A percentile compares a stretch with the other conserved stretches of the same genome.
phyloP scores from a whole-genome alignment of 2,113 vertebrate genomes.

The Archocentrus centrarchus region DNA sequence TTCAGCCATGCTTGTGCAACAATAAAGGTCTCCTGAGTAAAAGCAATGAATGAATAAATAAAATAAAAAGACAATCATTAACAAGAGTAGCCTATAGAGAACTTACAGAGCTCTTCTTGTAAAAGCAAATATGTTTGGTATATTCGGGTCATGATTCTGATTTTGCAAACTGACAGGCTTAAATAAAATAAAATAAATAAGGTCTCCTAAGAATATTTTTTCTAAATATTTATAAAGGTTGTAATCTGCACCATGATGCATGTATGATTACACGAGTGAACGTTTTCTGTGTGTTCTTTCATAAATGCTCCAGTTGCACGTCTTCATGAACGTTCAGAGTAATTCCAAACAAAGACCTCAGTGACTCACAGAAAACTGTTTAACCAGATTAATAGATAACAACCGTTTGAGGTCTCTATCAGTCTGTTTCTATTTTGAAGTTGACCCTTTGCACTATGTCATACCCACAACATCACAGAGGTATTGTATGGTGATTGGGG shows the following conservation, averaged over 20 bases:
- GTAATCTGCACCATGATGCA: too few species aligned
- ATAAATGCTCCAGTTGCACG: not conserved
- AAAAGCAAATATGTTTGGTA: too few species aligned
- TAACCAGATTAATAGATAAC: rapidly evolving
- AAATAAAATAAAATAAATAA: too few species aligned
- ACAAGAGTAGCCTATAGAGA: too few species aligned
- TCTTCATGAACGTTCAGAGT: not conserved
- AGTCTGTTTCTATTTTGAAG: not conserved
- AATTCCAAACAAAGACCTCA: not conserved
- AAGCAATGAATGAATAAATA: too few species aligned
- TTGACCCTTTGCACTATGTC: not conserved
- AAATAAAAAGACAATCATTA: too few species aligned
- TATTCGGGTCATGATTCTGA: too few species aligned
- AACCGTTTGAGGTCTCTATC: not conserved
- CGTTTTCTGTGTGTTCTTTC: not conserved
- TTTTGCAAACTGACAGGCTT: too few species aligned
- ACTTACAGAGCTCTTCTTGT: too few species aligned
- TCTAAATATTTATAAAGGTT: not conserved
- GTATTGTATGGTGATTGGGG: not conserved
- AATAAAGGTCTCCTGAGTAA: not conserved
- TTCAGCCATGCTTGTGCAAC: rapidly evolving
- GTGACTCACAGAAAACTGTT: not conserved
- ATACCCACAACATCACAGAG: not conserved
- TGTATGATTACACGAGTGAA: not conserved
- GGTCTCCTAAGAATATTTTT: not conserved